A percentile compares a stretch with the other conserved stretches of the same genome.
phyloP scores from a whole-genome alignment of 1,140 invertebrate species.

The Plectrocnemia conspersa region DNA sequence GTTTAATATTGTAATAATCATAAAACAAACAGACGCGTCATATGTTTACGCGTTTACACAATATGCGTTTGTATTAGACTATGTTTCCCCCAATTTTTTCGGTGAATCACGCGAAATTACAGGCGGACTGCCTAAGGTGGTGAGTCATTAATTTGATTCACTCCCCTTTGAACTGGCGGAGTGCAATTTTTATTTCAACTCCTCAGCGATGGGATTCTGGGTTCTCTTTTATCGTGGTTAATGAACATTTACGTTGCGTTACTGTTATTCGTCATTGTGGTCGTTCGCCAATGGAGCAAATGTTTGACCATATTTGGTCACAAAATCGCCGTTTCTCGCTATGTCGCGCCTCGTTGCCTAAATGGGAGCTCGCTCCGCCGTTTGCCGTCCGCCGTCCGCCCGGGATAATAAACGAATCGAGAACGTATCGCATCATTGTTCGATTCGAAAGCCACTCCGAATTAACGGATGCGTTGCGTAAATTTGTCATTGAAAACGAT shows the following conservation, averaged over 20 bases:
- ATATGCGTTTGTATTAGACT: no score
- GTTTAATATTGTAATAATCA: no score
- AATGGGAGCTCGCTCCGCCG: slow-evolving; percentile 9
- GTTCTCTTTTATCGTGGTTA: neutral
- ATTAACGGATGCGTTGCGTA: no score
- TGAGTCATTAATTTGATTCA: slow-evolving; percentile 4
- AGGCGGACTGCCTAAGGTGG: neutral
- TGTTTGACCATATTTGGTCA: slow-evolving; percentile 18
- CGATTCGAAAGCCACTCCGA: neutral
- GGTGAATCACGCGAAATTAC: slow-evolving; percentile 9
- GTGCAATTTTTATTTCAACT: neutral
- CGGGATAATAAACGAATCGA: slow-evolving; percentile 1
- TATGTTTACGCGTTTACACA: no score
- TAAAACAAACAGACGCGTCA: no score
- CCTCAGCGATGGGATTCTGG: neutral
- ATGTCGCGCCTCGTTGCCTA: slow-evolving; percentile 16
- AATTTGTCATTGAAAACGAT: no score
- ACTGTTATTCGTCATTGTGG: slow-evolving; percentile 9
- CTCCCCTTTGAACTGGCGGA: neutral
- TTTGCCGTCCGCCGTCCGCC: no score
- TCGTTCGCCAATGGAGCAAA: slow-evolving; percentile 8
- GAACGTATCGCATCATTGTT: slow-evolving; percentile 3
- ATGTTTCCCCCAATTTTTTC: no score
- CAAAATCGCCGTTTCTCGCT: slow-evolving; percentile 3
- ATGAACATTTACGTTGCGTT: neutral